Evolutionary conservation across 2,888 invertebrate species (phyloP), one percentile per base, ranked within the genome.

Genomic region (Carcina quercana): DNA sequence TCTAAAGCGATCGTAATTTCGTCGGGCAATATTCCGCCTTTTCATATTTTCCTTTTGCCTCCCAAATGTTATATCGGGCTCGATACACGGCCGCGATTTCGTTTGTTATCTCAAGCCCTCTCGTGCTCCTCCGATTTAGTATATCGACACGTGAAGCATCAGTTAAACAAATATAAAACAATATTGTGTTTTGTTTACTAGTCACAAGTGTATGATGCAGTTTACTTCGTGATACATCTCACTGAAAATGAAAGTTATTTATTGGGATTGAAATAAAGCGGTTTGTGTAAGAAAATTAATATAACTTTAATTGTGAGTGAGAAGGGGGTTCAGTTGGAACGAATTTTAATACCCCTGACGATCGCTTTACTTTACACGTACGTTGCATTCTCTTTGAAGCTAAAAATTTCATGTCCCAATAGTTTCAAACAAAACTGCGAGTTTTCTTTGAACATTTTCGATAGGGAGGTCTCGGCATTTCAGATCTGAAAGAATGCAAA

Each of bases 1-100:
- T 79, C 79, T 68, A 78, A 80, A 79, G 69, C 70, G 76, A 78
- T 76, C 74, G 79, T 79, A 80, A 82, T 82, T 78, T 78, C 65
- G 78, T 70, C 73, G 70, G 72, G 75, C 74, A 74, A 82, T 79
- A 78, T 79, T 78, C 72, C 56, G 71, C 68, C 71, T 76, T 80
- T 76, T 74, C 79, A 82, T 80, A 79, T 79, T 80, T 79, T 73
- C 71, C 64, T 70, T 68, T 74, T 72, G 64, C 73, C 64, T 67
- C 54, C 64, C 64, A 66, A 78, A 74, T 73, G 71, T 76, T 71
- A 67, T 71, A 70, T 67, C 61, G 65, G 58, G 63, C 69, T 66
- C 71, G 69, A 75, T 72, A 76, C 73, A 72, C 65, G 63, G 59
- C 68, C 67, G 63, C 71, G 78, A 79, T 79, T 80, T 68, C 64